Percentiles rank a stretch among this genome's conserved stretches.
Evolutionary conservation across 2,797 vertebrate species (phyloP).

Genomic region (Poecilia picta): DNA sequence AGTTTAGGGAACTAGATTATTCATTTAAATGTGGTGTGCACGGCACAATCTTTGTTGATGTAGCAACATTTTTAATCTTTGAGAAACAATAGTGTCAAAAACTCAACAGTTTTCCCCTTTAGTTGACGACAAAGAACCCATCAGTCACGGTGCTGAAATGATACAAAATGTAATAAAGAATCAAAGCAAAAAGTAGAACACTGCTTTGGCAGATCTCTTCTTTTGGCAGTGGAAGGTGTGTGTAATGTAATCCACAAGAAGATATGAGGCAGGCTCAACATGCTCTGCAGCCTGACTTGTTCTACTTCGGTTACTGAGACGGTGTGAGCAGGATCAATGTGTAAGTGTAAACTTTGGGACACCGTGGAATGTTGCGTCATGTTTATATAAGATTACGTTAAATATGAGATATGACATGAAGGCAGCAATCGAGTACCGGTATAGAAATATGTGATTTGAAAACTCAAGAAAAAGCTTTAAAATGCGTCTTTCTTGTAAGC

Average conservation of each 20-base stretch:
- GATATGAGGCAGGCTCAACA: slow-evolving; percentile 54
- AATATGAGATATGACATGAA: background rate
- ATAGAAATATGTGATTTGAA: background rate
- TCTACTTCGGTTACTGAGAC: slow-evolving; percentile 77
- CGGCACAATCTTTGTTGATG: background rate
- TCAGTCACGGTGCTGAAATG: background rate
- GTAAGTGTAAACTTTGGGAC: slow-evolving; percentile 34
- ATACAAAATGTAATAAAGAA: background rate
- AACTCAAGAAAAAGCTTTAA: background rate
- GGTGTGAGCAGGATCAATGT: slow-evolving; percentile 56
- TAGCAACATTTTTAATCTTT: background rate
- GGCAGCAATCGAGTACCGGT: background rate
- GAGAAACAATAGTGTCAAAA: background rate
- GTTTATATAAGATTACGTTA: background rate
- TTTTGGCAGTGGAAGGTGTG: slow-evolving; percentile 36
- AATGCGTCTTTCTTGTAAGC: background rate
- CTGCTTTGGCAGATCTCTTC: slow-evolving; percentile 45
- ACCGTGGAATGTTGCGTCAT: slow-evolving; percentile 12
- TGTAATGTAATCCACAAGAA: slow-evolving; percentile 58
- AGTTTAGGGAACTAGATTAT: background rate
- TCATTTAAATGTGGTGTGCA: slow-evolving; percentile 13
- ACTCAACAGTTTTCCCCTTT: background rate
- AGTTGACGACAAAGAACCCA: background rate
- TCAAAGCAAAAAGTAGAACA: slow-evolving; percentile 11
- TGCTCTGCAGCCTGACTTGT: slow-evolving; percentile 51